Conservation (phyloP, 2,113 vertebrate species). For the Leucosticte australis region DNA sequence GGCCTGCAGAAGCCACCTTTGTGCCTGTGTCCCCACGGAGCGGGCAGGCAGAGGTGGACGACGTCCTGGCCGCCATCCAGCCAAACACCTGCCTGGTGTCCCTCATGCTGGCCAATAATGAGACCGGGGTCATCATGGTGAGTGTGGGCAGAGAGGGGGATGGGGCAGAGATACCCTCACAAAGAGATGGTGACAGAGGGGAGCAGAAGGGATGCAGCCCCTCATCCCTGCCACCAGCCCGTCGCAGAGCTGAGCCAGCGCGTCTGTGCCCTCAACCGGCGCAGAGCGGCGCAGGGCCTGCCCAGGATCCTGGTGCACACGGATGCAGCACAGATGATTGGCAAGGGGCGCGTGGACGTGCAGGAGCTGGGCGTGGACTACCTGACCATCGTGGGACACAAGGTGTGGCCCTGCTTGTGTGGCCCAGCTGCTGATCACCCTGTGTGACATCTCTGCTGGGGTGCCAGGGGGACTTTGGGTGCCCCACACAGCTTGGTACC, state of each 20-base stretch:
- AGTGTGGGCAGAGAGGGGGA: neutral
- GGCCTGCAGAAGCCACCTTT: conserved; percentile 81
- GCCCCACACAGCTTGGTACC: neutral
- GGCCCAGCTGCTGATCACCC: accelerated
- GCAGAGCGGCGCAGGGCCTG: neutral
- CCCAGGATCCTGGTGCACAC: conserved; percentile 86
- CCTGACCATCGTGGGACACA: conserved; percentile 87
- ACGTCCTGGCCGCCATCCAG: conserved; percentile 81
- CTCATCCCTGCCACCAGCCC: conserved; percentile 69
- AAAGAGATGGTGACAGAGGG: accelerated
- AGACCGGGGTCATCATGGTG: conserved; percentile 95
- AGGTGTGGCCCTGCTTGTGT: accelerated
- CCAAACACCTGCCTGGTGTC: conserved; percentile 90
- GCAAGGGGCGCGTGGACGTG: conserved; percentile 86
- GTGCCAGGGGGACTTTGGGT: neutral
- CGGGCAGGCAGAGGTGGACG: conserved; percentile 81
- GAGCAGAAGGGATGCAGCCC: neutral
- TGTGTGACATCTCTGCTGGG: neutral
- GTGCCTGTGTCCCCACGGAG: conserved; percentile 83
- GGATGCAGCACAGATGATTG: conserved; percentile 90
- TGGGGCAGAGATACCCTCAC: accelerated
- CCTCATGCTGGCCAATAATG: conserved; percentile 95
- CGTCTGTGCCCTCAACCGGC: conserved; percentile 73
- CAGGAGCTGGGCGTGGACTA: conserved; percentile 89
- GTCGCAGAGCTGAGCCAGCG: conserved; percentile 81